Percentiles rank a stretch among this genome's conserved stretches.
Evolutionary conservation across 2,888 invertebrate species (phyloP).

Genomic region (Gari tellinella): DNA sequence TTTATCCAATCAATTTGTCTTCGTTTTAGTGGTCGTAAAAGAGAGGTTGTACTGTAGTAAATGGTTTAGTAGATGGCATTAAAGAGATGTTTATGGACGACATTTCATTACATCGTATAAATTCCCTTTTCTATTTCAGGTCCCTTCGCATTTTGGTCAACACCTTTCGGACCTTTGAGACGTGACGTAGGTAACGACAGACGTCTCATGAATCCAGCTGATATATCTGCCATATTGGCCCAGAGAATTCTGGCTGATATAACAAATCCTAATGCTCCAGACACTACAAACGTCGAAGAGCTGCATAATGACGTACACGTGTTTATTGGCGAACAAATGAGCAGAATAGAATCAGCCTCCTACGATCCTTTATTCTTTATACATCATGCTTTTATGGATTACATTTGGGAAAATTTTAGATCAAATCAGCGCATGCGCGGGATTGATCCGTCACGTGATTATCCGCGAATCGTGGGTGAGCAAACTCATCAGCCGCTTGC

Average conservation of each 20-base stretch:
- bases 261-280: constrained; percentile 64
- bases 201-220: constrained; percentile 60
- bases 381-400: constrained; percentile 76
- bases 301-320: constrained; percentile 74
- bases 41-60: no score
- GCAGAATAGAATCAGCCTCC: constrained; percentile 70
- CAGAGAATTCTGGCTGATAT: constrained; percentile 65
- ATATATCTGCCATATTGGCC: constrained; percentile 56
- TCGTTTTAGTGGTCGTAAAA: no score
- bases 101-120: no score
- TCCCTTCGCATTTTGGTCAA: constrained; percentile 74
- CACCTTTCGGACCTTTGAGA: constrained; percentile 68
- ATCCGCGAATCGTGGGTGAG: constrained; percentile 67
- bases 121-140: constrained; percentile 63
- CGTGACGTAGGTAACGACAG: constrained; percentile 66
- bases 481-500: constrained; percentile 66
- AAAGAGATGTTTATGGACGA: no score
- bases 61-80: no score
- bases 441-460: constrained; percentile 67
- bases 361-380: constrained; percentile 75
- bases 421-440: constrained; percentile 64
- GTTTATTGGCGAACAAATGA: constrained; percentile 75
- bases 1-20: no score
- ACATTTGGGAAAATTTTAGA: constrained; percentile 76
- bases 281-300: constrained; percentile 70